These are phyloP conservation scores for Echeneis naucrates DNA, from an alignment of 2,797 vertebrate species.

Conservation along the genomic window DNA sequence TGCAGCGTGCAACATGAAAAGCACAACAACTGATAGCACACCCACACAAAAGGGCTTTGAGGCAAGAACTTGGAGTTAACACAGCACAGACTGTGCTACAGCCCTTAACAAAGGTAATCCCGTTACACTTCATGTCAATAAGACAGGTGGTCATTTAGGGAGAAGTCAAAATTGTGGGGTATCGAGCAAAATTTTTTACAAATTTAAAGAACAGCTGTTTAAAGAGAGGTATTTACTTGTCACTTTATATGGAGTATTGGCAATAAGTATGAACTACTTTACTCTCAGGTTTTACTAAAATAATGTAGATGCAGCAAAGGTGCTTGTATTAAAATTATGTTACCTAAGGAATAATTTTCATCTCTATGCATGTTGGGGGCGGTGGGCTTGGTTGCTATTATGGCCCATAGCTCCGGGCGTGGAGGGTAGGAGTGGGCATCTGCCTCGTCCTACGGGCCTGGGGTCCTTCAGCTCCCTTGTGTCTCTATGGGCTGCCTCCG, in stretches of 20 bases:
- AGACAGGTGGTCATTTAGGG: not conserved
- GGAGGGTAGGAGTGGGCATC: no score
- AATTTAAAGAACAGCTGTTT: slow-evolving; percentile 3
- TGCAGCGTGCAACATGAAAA: slow-evolving; percentile 58
- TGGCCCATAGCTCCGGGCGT: no score
- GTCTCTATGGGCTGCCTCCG: no score
- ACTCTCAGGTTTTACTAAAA: not conserved
- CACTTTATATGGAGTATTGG: not conserved
- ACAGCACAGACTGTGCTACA: slow-evolving; percentile 16
- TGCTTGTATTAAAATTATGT: not conserved
- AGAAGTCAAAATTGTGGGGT: not conserved
- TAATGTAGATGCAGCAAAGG: not conserved
- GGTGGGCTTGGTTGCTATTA: no score
- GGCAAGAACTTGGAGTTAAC: slow-evolving; percentile 27
- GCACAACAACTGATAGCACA: slow-evolving; percentile 42
- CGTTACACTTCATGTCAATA: slow-evolving; percentile 17
- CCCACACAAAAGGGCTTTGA: slow-evolving; percentile 45
- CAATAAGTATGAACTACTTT: not conserved
- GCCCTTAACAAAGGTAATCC: slow-evolving; percentile 35
- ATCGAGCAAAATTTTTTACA: not conserved
- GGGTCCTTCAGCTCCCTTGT: no score
- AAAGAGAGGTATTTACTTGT: not conserved
- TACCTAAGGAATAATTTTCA: not conserved
- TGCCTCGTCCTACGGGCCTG: no score
- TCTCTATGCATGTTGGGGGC: no score